Conservation (phyloP, 2,113 vertebrate species). For the rat (Rattus norvegicus) region DNA sequence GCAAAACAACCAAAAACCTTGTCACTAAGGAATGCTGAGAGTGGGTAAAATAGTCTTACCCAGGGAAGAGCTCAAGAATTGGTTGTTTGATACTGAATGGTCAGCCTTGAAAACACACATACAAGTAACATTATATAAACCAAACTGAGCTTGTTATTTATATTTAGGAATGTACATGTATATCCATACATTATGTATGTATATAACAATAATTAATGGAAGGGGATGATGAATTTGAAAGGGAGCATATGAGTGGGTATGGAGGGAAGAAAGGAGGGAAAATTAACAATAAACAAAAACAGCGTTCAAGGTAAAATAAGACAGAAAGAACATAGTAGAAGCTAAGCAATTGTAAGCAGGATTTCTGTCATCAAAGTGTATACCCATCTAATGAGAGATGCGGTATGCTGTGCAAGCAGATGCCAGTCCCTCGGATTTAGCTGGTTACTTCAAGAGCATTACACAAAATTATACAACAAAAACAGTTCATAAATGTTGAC, state of each 20-base stretch:
- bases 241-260: background rate
- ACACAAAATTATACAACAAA: background rate
- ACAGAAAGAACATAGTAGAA: background rate
- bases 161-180: background rate
- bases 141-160: background rate
- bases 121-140: background rate
- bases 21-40: background rate
- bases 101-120: background rate
- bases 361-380: background rate
- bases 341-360: background rate
- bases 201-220: background rate
- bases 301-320: background rate
- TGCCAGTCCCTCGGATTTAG: background rate
- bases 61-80: background rate
- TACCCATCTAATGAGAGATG: background rate
- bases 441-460: background rate
- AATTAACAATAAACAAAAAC: background rate
- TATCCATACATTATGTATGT: background rate
- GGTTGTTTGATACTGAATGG: background rate
- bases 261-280: background rate
- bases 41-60: background rate
- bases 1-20: too few relatives aligned
- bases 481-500: background rate
- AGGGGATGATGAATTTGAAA: background rate
- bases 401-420: rapidly evolving